phyloP scores from a whole-genome alignment of 1,140 invertebrate genomes.

The Bombus cullumanus region DNA sequence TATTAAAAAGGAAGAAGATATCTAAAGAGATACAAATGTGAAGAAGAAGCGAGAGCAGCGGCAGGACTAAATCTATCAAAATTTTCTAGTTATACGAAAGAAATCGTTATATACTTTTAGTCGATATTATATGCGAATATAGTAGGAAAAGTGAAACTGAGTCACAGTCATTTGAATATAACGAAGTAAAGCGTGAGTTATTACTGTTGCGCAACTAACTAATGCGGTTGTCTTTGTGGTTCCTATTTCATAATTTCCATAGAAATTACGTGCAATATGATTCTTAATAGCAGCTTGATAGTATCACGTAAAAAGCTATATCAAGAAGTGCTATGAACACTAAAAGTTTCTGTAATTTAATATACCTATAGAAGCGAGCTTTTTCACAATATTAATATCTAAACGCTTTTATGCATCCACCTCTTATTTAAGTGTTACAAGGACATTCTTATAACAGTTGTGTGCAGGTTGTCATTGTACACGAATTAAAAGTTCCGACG shows the following conservation, averaged over 20 bases:
- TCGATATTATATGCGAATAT: not conserved
- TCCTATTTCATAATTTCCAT: slow-evolving; percentile 26
- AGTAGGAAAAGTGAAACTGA: not conserved
- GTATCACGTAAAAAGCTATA: slow-evolving; percentile 1
- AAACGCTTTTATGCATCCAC: not conserved
- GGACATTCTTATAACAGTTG: slow-evolving; percentile 3
- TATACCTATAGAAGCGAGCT: not conserved
- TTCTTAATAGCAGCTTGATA: slow-evolving; percentile 7
- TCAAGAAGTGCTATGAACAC: not conserved
- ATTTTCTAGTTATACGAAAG: not conserved
- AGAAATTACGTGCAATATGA: slow-evolving; percentile 20
- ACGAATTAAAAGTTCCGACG: not conserved
- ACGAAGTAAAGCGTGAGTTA: not conserved
- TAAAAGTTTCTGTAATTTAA: not conserved
- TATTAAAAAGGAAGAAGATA: not conserved
- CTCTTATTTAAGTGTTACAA: slow-evolving; percentile 21
- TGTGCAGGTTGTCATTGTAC: not conserved
- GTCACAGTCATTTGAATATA: not conserved
- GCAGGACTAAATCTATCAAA: not conserved
- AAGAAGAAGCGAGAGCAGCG: not conserved
- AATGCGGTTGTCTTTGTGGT: slow-evolving; percentile 22
- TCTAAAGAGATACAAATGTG: not conserved
- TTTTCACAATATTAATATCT: not conserved
- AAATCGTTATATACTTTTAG: not conserved
- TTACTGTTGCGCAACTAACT: slow-evolving; percentile 3